phyloP scores from a whole-genome alignment of 2,888 invertebrate species.

The Acanthoscelides obtectus region DNA sequence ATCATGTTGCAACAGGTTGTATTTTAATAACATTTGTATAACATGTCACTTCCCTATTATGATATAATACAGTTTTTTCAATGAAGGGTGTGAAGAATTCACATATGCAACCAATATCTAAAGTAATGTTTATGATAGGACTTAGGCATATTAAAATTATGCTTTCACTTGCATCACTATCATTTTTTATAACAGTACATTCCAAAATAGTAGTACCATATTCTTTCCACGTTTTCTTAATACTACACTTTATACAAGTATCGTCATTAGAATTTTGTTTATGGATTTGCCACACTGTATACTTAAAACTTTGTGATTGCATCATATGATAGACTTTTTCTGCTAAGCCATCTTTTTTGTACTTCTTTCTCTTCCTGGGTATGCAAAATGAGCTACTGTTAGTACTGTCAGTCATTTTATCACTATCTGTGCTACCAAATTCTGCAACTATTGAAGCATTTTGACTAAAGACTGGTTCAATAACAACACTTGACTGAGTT shows the following conservation, averaged over 20 bases:
- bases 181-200: background rate
- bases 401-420: background rate
- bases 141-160: background rate
- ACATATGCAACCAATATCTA: background rate
- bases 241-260: background rate
- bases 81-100: background rate
- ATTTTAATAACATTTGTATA: background rate
- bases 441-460: background rate
- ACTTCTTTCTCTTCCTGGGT: background rate
- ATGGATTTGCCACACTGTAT: background rate
- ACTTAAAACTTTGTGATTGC: background rate
- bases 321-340: background rate
- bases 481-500: background rate
- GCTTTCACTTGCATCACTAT: background rate
- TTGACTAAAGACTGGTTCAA: background rate
- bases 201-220: background rate
- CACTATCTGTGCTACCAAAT: background rate
- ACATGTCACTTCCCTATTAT: background rate
- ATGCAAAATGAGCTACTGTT: background rate
- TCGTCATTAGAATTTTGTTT: background rate
- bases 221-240: background rate
- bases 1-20: background rate
- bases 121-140: background rate
- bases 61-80: background rate
- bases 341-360: background rate